These are phyloP conservation scores for Dipus sagitta DNA, from an alignment of 2,797 vertebrate genomes.

Conservation along the genomic window DNA sequence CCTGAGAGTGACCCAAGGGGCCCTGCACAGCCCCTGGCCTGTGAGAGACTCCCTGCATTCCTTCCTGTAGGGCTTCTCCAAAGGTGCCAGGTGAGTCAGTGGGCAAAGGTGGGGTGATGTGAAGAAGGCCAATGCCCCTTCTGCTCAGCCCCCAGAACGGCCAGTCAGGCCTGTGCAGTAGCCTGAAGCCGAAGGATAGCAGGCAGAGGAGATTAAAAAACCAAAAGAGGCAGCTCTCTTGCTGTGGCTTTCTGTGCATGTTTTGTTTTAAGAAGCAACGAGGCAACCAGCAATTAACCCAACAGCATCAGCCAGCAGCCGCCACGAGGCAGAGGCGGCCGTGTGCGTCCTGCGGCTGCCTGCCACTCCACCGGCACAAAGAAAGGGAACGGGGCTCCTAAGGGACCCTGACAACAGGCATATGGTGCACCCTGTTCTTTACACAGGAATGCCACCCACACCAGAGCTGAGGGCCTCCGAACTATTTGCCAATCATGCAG, in stretches of 20 bases:
- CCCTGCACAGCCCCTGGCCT: background rate
- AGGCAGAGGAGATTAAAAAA: background rate
- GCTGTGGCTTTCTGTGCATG: background rate
- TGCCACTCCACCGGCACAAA: background rate
- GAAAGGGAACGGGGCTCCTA: background rate
- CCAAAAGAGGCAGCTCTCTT: background rate
- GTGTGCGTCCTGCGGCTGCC: background rate
- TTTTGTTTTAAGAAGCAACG: slow-evolving; percentile 38
- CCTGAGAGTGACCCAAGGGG: background rate
- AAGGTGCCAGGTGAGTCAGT: background rate
- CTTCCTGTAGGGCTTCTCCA: background rate
- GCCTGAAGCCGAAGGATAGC: background rate
- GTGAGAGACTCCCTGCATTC: background rate
- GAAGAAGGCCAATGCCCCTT: background rate
- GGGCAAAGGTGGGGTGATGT: no score
- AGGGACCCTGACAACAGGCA: background rate
- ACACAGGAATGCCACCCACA: no score
- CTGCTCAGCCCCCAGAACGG: background rate
- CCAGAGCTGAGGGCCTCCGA: background rate
- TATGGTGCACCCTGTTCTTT: background rate
- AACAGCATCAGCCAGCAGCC: background rate
- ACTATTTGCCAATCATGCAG: background rate
- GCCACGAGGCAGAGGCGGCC: background rate
- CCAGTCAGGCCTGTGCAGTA: background rate
- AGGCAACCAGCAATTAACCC: slow-evolving; percentile 27